Conservation (phyloP, 2,113 vertebrate species). For the Meles meles region DNA sequence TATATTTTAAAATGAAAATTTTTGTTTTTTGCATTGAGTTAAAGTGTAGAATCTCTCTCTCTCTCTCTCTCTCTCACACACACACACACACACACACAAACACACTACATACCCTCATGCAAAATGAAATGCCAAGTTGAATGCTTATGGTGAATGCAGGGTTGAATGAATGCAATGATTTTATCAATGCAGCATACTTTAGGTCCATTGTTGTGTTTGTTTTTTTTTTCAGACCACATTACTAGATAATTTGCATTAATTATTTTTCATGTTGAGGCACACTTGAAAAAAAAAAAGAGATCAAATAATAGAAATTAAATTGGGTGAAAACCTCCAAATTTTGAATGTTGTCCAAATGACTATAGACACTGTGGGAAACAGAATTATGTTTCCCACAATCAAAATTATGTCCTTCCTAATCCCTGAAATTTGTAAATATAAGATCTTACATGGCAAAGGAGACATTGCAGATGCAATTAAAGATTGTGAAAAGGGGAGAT, state of each 20-base stretch:
- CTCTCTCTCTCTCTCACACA: not conserved
- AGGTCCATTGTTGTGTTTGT: not conserved
- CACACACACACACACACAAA: not conserved
- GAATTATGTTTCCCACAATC: too few relatives aligned
- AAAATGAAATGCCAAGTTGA: not conserved
- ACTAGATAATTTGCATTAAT: not conserved
- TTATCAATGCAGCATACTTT: not conserved
- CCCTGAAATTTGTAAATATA: not conserved
- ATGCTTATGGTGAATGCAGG: not conserved
- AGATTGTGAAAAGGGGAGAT: not conserved
- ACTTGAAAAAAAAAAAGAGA: not conserved
- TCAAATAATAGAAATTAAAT: not conserved
- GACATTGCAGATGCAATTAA: not conserved
- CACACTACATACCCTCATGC: not conserved
- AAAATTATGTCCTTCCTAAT: not conserved
- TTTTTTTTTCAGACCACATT: not conserved
- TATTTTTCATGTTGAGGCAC: not conserved
- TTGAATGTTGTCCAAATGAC: not conserved
- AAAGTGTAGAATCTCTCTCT: not conserved
- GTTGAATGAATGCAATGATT: not conserved
- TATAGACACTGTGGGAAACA: not conserved
- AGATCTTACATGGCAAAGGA: not conserved
- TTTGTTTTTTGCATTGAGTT: not conserved
- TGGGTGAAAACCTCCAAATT: not conserved
- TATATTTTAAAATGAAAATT: not conserved